A percentile compares a stretch with the other conserved stretches of the same genome.
phyloP scores from a whole-genome alignment of 2,888 invertebrate species.

The Cotesia congregata region DNA sequence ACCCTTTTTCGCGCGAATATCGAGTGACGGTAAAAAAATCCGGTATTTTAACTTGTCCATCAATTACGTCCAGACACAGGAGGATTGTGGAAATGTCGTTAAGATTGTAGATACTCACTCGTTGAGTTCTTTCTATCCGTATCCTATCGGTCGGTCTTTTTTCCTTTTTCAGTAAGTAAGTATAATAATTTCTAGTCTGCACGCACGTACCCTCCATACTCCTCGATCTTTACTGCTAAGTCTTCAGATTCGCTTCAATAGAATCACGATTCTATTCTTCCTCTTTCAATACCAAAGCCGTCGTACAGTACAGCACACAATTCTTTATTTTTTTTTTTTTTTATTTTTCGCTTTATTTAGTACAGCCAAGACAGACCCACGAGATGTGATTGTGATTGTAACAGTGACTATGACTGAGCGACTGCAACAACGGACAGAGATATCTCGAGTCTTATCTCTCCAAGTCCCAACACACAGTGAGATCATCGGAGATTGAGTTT shows the following conservation, averaged over 20 bases:
- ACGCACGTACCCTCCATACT: slow-evolving; percentile 29
- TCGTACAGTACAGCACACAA: slow-evolving; percentile 26
- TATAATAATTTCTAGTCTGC: slow-evolving; percentile 19
- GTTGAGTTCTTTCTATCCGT: no score
- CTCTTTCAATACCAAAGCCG: slow-evolving; percentile 52
- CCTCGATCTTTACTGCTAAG: slow-evolving; percentile 43
- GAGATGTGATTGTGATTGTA: neutral
- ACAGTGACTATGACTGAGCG: neutral
- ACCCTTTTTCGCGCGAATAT: slow-evolving; percentile 41
- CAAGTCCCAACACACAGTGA: neutral
- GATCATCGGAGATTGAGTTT: slow-evolving; percentile 4
- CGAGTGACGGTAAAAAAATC: slow-evolving; percentile 29
- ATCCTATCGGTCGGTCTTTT: slow-evolving; percentile 45
- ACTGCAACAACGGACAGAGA: neutral
- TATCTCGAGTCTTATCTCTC: neutral
- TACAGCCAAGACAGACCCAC: neutral
- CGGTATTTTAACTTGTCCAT: slow-evolving; percentile 52
- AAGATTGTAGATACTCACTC: slow-evolving; percentile 64
- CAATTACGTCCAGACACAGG: slow-evolving; percentile 63
- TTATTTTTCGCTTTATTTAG: slow-evolving; percentile 19
- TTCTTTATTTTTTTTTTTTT: slow-evolving; percentile 36
- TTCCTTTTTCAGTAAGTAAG: neutral
- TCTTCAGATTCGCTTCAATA: slow-evolving; percentile 59
- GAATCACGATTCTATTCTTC: slow-evolving; percentile 68
- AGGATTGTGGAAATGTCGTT: slow-evolving; percentile 62